Percentiles rank a stretch among this genome's conserved stretches.
Conservation (phyloP, 2,888 invertebrate species). For the Ephialtes manifestator region DNA sequence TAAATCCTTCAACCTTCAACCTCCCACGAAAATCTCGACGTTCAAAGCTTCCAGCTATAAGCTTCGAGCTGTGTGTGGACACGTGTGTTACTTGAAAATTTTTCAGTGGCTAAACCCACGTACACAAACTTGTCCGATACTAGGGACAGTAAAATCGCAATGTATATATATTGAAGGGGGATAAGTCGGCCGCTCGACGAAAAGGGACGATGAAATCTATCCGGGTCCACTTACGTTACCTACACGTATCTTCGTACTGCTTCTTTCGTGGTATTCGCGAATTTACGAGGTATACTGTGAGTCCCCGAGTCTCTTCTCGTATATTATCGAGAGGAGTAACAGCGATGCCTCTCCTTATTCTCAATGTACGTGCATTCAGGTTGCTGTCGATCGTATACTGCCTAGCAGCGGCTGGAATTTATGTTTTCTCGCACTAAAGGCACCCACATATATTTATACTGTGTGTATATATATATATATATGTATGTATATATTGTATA, state of each 20-base stretch:
- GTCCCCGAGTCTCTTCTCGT: conserved; percentile 28
- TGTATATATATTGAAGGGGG: conserved; percentile 21
- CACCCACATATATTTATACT: background rate
- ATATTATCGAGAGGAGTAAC: conserved; percentile 45
- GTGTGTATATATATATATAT: background rate
- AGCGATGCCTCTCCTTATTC: conserved; percentile 4
- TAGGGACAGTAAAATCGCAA: conserved; percentile 31
- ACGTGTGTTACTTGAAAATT: conserved; percentile 9
- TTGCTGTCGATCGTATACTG: conserved; percentile 43
- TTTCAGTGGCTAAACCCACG: conserved; percentile 10
- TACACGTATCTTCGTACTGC: conserved; percentile 21
- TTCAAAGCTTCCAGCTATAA: background rate
- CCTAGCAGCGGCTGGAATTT: conserved; percentile 37
- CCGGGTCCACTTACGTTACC: conserved; percentile 53
- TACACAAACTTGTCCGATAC: background rate
- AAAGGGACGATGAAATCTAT: conserved; percentile 51
- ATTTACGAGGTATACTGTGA: conserved; percentile 55
- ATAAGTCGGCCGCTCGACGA: conserved; percentile 40
- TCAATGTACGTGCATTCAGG: conserved; percentile 45
- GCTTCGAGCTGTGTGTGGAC: background rate
- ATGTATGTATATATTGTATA: background rate
- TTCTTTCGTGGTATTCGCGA: conserved; percentile 40
- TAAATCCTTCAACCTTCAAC: background rate
- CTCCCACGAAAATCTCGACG: conserved; percentile 8
- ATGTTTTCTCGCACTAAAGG: conserved; percentile 35